Percentiles rank a stretch among this genome's conserved stretches.
Evolutionary conservation across 2,888 invertebrate genomes (phyloP).

Genomic region (Elaeidobius kamerunicus): DNA sequence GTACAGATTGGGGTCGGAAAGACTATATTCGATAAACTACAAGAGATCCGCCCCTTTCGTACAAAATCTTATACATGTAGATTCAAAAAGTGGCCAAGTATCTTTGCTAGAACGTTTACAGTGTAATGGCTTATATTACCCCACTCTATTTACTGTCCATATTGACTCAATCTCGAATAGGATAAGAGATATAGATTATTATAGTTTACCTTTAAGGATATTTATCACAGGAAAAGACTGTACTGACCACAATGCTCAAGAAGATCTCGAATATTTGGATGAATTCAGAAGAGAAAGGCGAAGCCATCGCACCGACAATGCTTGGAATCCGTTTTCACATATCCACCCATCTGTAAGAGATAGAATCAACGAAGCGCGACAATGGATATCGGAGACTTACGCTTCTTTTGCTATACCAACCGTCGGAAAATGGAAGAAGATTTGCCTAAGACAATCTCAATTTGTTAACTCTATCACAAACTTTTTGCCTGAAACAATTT

Average conservation of each 20-base stretch:
- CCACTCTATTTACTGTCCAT: conserved; percentile 81
- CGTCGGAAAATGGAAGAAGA: conserved; percentile 74
- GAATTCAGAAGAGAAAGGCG: conserved; percentile 36
- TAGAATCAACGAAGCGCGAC: conserved; percentile 72
- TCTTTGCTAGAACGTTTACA: conserved; percentile 67
- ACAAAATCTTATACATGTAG: conserved; percentile 71
- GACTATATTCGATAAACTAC: conserved; percentile 74
- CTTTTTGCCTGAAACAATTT: conserved; percentile 71
- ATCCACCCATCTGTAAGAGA: conserved; percentile 62
- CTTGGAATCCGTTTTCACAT: conserved; percentile 39
- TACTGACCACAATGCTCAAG: conserved; percentile 58
- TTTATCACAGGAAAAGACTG: conserved; percentile 72
- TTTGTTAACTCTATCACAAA: conserved; percentile 75
- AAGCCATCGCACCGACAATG: conserved; percentile 33
- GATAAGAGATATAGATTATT: conserved; percentile 76
- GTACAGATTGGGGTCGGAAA: conserved; percentile 75
- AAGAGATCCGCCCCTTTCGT: conserved; percentile 83
- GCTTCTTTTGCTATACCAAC: conserved; percentile 86
- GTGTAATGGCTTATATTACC: conserved; percentile 80
- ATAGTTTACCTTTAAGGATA: conserved; percentile 74
- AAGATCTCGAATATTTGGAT: conserved; percentile 50
- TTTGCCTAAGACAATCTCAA: conserved; percentile 77
- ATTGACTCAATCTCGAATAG: conserved; percentile 82
- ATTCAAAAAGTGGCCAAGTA: conserved; percentile 71
- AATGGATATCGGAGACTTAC: conserved; percentile 83